These are phyloP conservation scores for Eupelmus urozonus DNA, from an alignment of 2,888 invertebrate species.

Conservation along the genomic window DNA sequence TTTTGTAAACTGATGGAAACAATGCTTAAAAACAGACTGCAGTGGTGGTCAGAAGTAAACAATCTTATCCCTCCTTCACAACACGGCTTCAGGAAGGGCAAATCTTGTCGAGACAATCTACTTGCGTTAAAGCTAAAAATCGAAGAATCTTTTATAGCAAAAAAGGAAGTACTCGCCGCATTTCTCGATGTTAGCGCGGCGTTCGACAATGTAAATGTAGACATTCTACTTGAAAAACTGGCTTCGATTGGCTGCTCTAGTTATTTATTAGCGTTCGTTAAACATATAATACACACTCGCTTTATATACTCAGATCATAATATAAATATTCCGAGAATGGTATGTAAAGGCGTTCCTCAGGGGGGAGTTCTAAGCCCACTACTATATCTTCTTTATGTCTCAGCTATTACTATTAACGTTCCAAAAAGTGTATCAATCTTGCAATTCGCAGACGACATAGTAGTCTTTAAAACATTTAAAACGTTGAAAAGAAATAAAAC, in stretches of 20 bases:
- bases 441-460: conserved; percentile 4
- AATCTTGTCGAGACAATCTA: background rate
- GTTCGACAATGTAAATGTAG: background rate
- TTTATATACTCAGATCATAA: background rate
- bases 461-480: background rate
- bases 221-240: background rate
- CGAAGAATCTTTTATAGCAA: background rate
- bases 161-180: background rate
- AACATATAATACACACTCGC: background rate
- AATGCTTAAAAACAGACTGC: conserved; percentile 9
- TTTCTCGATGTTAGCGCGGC: background rate
- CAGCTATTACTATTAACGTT: background rate
- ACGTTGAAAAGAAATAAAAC: background rate
- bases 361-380: conserved; percentile 17
- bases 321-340: background rate
- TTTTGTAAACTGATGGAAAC: background rate
- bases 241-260: background rate
- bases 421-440: background rate
- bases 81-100: background rate
- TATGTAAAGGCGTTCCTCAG: conserved; percentile 18
- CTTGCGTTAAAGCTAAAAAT: background rate
- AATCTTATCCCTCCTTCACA: background rate
- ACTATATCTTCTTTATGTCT: conserved; percentile 9
- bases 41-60: background rate
- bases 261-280: background rate